These are phyloP conservation scores for Encarsia formosa DNA, from an alignment of 2,888 invertebrate species.

Conservation along the genomic window DNA sequence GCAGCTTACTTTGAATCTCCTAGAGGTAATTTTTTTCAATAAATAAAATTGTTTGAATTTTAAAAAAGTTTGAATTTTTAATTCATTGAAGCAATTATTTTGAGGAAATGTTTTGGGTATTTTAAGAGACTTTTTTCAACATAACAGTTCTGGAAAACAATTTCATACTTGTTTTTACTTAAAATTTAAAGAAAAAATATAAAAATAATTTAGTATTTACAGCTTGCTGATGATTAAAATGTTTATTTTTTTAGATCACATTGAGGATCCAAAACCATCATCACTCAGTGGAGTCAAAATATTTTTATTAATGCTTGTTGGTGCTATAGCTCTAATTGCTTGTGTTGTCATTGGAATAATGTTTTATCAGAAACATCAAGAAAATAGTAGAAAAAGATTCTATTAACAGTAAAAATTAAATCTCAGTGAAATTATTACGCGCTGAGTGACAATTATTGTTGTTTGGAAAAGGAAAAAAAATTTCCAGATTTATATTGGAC, in stretches of 20 bases:
- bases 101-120: no score
- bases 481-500: slow-evolving; percentile 7
- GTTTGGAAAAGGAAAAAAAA: slow-evolving; percentile 6
- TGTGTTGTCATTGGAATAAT: slow-evolving; percentile 84
- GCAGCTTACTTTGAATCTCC: slow-evolving; percentile 89
- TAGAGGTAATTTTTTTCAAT: slow-evolving; percentile 56
- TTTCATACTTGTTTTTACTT: no score
- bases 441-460: slow-evolving; percentile 15
- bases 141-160: no score
- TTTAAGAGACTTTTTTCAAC: no score
- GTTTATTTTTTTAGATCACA: slow-evolving; percentile 67
- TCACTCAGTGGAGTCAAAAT: slow-evolving; percentile 87
- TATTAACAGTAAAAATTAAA: slow-evolving; percentile 28
- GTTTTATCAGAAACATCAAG: slow-evolving; percentile 89
- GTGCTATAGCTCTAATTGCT: slow-evolving; percentile 77
- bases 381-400: slow-evolving; percentile 77
- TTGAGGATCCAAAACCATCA: slow-evolving; percentile 81
- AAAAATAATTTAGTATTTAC: no score
- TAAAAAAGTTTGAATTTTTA: slow-evolving; percentile 6
- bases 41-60: not conserved
- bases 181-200: no score
- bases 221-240: no score
- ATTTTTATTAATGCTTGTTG: slow-evolving; percentile 80
- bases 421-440: slow-evolving; percentile 9
- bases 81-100: no score